A percentile compares a stretch with the other conserved stretches of the same genome.
phyloP scores from a whole-genome alignment of 92 coral and sea anemone species.

The Porites rus region DNA sequence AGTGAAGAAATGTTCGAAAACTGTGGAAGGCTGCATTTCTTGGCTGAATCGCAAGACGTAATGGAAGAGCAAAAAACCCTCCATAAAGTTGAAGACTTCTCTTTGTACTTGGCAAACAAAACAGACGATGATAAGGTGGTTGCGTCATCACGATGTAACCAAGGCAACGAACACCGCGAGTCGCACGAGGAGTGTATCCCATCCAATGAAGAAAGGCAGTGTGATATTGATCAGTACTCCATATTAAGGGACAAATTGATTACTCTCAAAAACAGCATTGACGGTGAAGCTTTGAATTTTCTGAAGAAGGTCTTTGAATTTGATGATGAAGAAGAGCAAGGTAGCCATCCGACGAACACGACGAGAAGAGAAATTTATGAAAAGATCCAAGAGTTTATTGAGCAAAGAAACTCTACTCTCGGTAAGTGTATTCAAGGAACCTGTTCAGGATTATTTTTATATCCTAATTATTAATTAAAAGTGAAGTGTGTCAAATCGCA shows the following conservation, averaged over 20 bases:
- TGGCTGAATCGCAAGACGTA: constrained; percentile 12
- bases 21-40: not conserved
- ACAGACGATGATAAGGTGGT: constrained; percentile 89
- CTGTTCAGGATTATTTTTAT: not conserved
- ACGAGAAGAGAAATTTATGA: constrained; percentile 43
- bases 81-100: constrained; percentile 25
- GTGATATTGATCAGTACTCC: constrained; percentile 20
- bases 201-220: not conserved
- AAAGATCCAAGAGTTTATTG: constrained; percentile 58
- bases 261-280: constrained; percentile 49
- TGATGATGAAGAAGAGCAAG: constrained; percentile 41
- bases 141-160: constrained; percentile 44
- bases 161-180: not conserved
- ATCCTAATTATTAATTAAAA: not conserved
- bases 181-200: not conserved
- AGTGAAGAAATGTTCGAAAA: constrained; percentile 33
- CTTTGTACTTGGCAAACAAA: constrained; percentile 63
- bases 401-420: constrained; percentile 7
- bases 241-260: constrained; percentile 29
- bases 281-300: constrained; percentile 68
- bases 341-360: not conserved
- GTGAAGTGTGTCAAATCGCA: no score
- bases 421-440: constrained; percentile 1
- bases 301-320: constrained; percentile 67
- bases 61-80: not conserved